Base-by-base conservation (phyloP, 2,113 vertebrate species). In the Illadopsis cleaveri region DNA sequence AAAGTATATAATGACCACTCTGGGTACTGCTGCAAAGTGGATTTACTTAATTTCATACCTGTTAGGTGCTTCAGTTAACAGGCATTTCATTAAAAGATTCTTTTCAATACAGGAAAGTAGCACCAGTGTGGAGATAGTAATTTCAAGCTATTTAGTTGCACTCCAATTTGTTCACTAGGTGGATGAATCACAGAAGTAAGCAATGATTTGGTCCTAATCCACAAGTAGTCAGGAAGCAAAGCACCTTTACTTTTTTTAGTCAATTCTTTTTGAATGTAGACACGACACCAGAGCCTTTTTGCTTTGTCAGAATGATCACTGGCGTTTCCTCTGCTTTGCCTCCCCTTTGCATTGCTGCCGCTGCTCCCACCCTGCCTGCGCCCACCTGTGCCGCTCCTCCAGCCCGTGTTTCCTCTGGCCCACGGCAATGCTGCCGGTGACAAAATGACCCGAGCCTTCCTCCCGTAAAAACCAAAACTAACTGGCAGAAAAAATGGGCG, bases 361-460 rank as follows among this genome's bases (percentile, higher is more conserved):
- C 22, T 2, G 5, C 17, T 37, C 35, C 37, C 47, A 13, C 21
- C 28, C 15, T 30, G 18, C 17, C 54, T 10, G 19, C 0, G 4
- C 28, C 31, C 65, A 14, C 28, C 45, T 5, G 13, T 3, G 15
- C 66, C 7, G n/a, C 47, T 82, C 38, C 45, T 58, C 42, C 85
- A 38, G 75, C 30, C 51, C 2, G 0, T 1, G 6, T 2, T 54
- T 38, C 37, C 54, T 25, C 66, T 22, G 11, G 13, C 35, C 15
- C 35, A 12, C 0, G 0, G 51, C 75, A n/a, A n/a, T 0, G 19
- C 35, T 30, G 23, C 54, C 0, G 0, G 15, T 5, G 23, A 38
- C 86, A 71, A 56, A 33, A 5, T 2, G 20, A 42, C 25, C 40
- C 30, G 24, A 73, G 17, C 42, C 54, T 65, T 71, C 35, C 54